Base-by-base conservation (phyloP, 1,140 invertebrate species). In the Cryptotermes secundus region DNA sequence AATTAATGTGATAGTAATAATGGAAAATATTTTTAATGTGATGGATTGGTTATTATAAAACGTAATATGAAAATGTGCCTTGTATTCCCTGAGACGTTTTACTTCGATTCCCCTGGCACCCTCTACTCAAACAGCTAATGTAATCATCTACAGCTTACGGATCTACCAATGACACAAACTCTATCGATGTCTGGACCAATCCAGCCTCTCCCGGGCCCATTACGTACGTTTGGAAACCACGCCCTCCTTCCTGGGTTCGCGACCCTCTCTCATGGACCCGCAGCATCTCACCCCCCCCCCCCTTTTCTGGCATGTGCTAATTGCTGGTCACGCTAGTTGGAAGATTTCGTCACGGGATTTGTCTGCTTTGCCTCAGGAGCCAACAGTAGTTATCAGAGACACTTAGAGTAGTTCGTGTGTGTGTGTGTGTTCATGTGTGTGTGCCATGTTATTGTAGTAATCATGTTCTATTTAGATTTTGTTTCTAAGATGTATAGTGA, bases 291-390 rank as follows among this genome's bases (percentile, higher is more conserved):
- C 59, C 3, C 26, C 59, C 59, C 59, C 26, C 59, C 59, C 3
- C 59, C 31, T 26, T 26, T 14, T 1, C 59, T 72, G 59, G 59
- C 31, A 72, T 72, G 59, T 72, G 59, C 59, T 72, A 72, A 72
- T 72, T 72, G 59, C 14, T 31, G 59, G 59, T 72, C 59, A 72
- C 59, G 59, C 59, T 72, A 26, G 59, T 16, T 72, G 7, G 59
- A 72, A 72, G 59, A 72, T 72, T 72, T 72, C 59, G n/a, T 72
- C 59, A 72, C 59, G 59, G 59, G n/a, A 72, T 14, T n/a, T 72
- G 26, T 72, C 59, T 72, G 59, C 31, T 72, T 31, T 72, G 26
- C 59, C 59, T 72, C 59, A 14, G 59, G 59, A 72, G n/a, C n/a
- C 26, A n/a, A 72, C 59, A 72, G 59, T 31, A 72, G 59, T 26